phyloP scores from a whole-genome alignment of 2,888 invertebrate genomes.

The Lochmaea crataegi region DNA sequence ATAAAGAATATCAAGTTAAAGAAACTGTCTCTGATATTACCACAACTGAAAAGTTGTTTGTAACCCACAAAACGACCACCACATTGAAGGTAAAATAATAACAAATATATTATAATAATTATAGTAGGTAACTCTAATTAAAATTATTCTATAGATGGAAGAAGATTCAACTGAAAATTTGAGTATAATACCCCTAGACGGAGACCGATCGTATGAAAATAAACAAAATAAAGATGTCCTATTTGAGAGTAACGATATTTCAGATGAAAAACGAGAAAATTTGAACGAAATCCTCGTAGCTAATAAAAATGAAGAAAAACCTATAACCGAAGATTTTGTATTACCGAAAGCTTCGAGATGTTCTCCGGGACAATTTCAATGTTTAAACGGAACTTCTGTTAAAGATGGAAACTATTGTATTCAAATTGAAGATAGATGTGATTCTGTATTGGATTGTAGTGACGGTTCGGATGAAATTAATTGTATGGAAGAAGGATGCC shows the following conservation, averaged over 20 bases:
- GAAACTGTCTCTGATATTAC: constrained; percentile 55
- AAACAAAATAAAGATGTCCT: constrained; percentile 14
- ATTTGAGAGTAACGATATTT: constrained; percentile 32
- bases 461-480: constrained; percentile 73
- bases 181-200: constrained; percentile 52
- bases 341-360: constrained; percentile 68
- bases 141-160: background rate
- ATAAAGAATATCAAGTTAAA: constrained; percentile 58
- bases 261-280: constrained; percentile 11
- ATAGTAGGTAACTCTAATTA: background rate
- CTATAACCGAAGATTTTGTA: constrained; percentile 59
- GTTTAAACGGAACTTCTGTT: constrained; percentile 69
- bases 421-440: constrained; percentile 66
- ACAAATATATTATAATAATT: too few relatives aligned
- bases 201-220: background rate
- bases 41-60: constrained; percentile 57
- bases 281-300: background rate
- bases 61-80: constrained; percentile 52
- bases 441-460: constrained; percentile 71
- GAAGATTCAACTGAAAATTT: constrained; percentile 47
- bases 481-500: constrained; percentile 70
- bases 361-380: constrained; percentile 70
- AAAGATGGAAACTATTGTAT: constrained; percentile 71
- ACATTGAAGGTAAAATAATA: constrained; percentile 10
- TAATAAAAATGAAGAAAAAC: constrained; percentile 51